Evolutionary conservation across 2,113 vertebrate species (phyloP).

Genomic region (Hippocampus comes): DNA sequence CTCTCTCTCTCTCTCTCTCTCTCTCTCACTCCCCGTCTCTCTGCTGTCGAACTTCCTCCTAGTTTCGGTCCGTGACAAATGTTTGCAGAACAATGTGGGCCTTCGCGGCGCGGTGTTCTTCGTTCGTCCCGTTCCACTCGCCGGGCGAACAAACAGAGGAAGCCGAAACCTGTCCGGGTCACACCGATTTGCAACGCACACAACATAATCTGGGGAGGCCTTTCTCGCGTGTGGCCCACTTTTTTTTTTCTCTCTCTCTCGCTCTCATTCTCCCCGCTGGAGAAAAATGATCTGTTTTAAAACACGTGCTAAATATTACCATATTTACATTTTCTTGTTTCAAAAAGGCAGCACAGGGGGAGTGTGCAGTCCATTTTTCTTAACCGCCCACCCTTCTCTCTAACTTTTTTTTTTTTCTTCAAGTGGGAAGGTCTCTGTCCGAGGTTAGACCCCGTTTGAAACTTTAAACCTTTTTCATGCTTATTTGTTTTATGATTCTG

Average conservation of each 20-base stretch:
- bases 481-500: conserved; percentile 97
- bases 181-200: conserved; percentile 62
- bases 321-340: conserved; percentile 87
- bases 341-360: conserved; percentile 69
- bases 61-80: conserved; percentile 60
- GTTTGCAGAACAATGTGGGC: conserved; percentile 57
- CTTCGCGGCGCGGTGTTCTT: conserved; percentile 60
- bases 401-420: conserved; percentile 20
- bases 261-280: conserved; percentile 46
- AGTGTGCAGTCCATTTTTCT: conserved; percentile 57
- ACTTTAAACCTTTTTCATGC: conserved; percentile 85
- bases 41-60: conserved; percentile 37
- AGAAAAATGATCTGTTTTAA: conserved; percentile 83
- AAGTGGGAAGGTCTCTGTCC: conserved; percentile 71
- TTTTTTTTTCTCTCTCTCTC: conserved; percentile 43
- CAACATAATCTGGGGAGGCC: conserved; percentile 64
- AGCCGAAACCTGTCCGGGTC: conserved; percentile 60
- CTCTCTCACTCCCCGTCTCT: conserved; percentile 42
- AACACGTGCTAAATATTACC: conserved; percentile 84
- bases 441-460: conserved; percentile 82
- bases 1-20: not conserved
- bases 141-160: conserved; percentile 68
- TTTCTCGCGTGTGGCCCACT: conserved; percentile 77
- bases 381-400: conserved; percentile 4
- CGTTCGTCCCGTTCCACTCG: conserved; percentile 65